Evolutionary conservation across 2,888 invertebrate genomes (phyloP).

Genomic region (Pollenia griseotomentosa): DNA sequence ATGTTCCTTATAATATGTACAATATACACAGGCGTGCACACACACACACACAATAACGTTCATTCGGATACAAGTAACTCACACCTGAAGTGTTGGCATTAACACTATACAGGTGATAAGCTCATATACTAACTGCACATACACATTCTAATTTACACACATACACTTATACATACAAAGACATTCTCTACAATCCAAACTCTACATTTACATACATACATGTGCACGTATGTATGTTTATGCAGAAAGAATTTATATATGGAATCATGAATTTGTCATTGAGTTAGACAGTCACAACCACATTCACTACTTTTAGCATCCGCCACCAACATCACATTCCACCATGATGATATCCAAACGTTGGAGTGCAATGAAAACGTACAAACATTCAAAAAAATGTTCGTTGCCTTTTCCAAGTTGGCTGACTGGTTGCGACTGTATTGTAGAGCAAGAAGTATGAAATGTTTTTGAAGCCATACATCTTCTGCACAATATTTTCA

Average conservation of each 20-base stretch:
- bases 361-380: not conserved
- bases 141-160: not conserved
- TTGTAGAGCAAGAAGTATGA: slow-evolving; percentile 7
- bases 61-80: slow-evolving; percentile 26
- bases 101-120: slow-evolving; percentile 70
- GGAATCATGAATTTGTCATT: slow-evolving; percentile 35
- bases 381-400: slow-evolving; percentile 14
- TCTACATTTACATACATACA: not conserved
- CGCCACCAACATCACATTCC: slow-evolving; percentile 20
- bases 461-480: slow-evolving; percentile 40
- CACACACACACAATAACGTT: not conserved
- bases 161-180: not conserved
- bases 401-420: slow-evolving; percentile 5
- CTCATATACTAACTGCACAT: slow-evolving; percentile 11
- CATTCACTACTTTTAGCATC: not conserved
- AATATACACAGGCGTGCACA: not conserved
- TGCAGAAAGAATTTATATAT: slow-evolving; percentile 9
- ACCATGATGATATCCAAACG: not conserved
- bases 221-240: not conserved
- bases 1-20: slow-evolving; percentile 18
- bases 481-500: slow-evolving; percentile 47
- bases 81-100: slow-evolving; percentile 68
- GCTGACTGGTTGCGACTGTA: slow-evolving; percentile 7
- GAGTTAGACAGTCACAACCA: slow-evolving; percentile 40
- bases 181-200: slow-evolving; percentile 11